A percentile compares a stretch with the other conserved stretches of the same genome.
These are phyloP conservation scores for Cebus imitator DNA, from an alignment of 2,113 vertebrate genomes.

Conservation along the genomic window DNA sequence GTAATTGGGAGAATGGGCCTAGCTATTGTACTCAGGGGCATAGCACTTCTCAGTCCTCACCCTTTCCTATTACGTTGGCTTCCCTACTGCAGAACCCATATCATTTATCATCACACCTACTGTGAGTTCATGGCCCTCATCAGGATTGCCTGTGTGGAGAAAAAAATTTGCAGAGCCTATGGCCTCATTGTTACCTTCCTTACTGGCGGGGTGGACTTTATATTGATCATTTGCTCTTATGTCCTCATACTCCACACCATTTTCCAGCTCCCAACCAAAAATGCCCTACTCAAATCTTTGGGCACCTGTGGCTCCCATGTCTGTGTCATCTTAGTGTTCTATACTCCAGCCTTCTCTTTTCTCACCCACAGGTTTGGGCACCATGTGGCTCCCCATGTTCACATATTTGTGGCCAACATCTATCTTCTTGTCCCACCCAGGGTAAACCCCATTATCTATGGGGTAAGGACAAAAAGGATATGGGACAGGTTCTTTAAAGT, in stretches of 20 bases:
- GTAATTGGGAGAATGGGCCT: not conserved
- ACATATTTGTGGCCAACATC: slow-evolving; percentile 72
- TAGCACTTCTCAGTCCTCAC: slow-evolving; percentile 36
- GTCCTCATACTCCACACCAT: slow-evolving; percentile 68
- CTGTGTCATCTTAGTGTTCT: slow-evolving; percentile 69
- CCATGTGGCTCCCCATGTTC: slow-evolving; percentile 32
- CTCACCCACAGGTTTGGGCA: slow-evolving; percentile 73
- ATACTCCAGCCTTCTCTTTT: slow-evolving; percentile 69
- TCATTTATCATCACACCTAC: slow-evolving; percentile 31
- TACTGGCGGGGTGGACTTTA: slow-evolving; percentile 64
- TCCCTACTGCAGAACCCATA: slow-evolving; percentile 67
- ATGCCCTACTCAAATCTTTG: slow-evolving; percentile 67
- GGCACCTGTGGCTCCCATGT: slow-evolving; percentile 75
- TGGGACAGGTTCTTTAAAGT: not conserved
- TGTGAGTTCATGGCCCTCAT: slow-evolving; percentile 73
- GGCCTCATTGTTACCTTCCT: slow-evolving; percentile 72
- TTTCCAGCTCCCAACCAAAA: slow-evolving; percentile 59
- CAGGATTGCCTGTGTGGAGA: slow-evolving; percentile 70
- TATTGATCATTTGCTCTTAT: slow-evolving; percentile 73
- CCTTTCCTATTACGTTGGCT: slow-evolving; percentile 59
- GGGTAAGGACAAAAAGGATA: slow-evolving; percentile 65
- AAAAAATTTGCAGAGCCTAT: slow-evolving; percentile 43
- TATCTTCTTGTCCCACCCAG: slow-evolving; percentile 71
- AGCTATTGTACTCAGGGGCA: slow-evolving; percentile 44
- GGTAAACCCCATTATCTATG: slow-evolving; percentile 69